phyloP scores from a whole-genome alignment of 2,888 invertebrate species.

The Penaeus monodon region DNA sequence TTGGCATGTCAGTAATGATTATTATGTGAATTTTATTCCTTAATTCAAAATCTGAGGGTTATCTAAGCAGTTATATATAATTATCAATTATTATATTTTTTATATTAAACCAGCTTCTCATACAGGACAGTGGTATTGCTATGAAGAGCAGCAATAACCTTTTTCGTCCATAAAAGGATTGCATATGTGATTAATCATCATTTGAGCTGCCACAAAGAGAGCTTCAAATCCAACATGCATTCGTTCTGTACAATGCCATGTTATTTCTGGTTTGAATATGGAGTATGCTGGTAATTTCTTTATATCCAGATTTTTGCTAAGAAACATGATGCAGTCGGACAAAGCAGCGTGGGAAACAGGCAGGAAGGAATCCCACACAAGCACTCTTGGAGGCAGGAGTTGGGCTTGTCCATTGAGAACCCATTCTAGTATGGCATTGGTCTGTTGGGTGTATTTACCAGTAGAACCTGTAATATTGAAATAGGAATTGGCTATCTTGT shows the following conservation, averaged over 20 bases:
- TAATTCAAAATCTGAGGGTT: too few relatives aligned
- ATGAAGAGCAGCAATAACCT: constrained; percentile 14
- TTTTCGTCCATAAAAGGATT: constrained; percentile 31
- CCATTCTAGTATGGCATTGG: constrained; percentile 43
- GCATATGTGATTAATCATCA: constrained; percentile 44
- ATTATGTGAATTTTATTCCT: too few relatives aligned
- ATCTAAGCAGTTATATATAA: too few relatives aligned
- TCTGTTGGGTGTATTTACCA: constrained; percentile 31
- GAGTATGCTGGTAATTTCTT: constrained; percentile 11
- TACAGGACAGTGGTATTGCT: background rate
- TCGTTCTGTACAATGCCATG: constrained; percentile 46
- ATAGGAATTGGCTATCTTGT: too few relatives aligned
- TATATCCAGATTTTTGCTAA: background rate
- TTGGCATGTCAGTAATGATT: too few relatives aligned
- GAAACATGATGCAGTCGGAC: constrained; percentile 31
- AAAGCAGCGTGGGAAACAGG: constrained; percentile 31
- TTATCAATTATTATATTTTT: background rate
- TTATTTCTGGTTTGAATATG: background rate
- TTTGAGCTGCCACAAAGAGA: constrained; percentile 45
- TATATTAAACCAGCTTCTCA: background rate
- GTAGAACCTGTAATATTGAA: background rate
- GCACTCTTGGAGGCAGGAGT: constrained; percentile 25
- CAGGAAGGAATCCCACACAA: constrained; percentile 56
- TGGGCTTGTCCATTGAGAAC: constrained; percentile 32
- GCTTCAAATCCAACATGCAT: constrained; percentile 48